Conservation (phyloP, 1,140 invertebrate species). For the Hetaerina americana region DNA sequence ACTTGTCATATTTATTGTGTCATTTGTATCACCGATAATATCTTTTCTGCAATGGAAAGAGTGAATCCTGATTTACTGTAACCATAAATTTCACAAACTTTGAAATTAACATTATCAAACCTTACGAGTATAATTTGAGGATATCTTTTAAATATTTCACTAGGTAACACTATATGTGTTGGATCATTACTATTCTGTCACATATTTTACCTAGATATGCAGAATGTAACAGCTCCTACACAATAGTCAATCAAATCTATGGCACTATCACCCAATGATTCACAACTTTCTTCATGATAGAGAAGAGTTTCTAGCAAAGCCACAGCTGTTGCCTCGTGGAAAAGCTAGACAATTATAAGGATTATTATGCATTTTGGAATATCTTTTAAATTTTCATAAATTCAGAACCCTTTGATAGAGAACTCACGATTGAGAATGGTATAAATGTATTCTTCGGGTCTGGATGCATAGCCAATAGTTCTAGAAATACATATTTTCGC, state of each 20-base stretch:
- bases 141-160: no score
- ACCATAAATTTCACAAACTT: background rate
- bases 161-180: no score
- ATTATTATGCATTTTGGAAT: no score
- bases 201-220: background rate
- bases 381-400: no score
- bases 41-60: background rate
- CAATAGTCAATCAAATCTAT: conserved; percentile 65
- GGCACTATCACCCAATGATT: conserved; percentile 49
- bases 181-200: no score
- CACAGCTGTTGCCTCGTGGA: conserved; percentile 53
- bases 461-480: conserved; percentile 47
- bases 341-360: no score
- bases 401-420: no score
- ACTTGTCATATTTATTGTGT: background rate
- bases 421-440: conserved; percentile 47
- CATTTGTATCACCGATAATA: background rate
- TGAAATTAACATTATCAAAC: background rate
- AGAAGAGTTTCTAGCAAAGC: conserved; percentile 58
- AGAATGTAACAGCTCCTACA: conserved; percentile 37
- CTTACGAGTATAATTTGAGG: background rate
- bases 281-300: conserved; percentile 55
- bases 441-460: conserved; percentile 53
- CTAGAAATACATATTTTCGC: conserved; percentile 57
- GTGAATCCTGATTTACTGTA: background rate